Percentiles rank a stretch among this genome's conserved stretches.
Conservation (phyloP, 2,113 vertebrate genomes). For the Gallinago jamesoni region DNA sequence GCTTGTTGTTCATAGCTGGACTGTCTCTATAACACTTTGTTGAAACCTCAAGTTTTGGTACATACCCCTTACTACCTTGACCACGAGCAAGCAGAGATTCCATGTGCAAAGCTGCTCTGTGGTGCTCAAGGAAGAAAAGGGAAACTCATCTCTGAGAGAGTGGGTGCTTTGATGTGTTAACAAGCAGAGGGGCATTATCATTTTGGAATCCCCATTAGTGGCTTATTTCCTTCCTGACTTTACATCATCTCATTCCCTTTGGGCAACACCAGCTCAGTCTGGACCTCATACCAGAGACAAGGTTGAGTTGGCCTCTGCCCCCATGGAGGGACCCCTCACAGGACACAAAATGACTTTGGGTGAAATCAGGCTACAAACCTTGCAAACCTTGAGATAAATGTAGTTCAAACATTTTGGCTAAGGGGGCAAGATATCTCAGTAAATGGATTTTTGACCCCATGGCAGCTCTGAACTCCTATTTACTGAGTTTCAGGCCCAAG, state of each 20-base stretch:
- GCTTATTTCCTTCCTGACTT: background rate
- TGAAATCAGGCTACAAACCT: background rate
- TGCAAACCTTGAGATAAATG: background rate
- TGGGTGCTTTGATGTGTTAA: background rate
- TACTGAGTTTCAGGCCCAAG: background rate
- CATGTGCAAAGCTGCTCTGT: background rate
- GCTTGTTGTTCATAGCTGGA: background rate
- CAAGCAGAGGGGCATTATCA: background rate
- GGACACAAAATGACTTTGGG: background rate
- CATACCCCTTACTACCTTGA: background rate
- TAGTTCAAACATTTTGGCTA: background rate
- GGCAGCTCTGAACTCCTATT: background rate
- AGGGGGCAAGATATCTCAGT: background rate
- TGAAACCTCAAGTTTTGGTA: background rate
- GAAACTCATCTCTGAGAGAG: background rate
- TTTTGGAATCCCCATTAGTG: background rate
- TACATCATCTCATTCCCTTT: background rate
- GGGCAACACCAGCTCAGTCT: background rate
- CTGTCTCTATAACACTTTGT: background rate
- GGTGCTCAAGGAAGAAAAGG: background rate
- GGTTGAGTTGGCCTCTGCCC: background rate
- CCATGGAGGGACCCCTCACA: accelerated
- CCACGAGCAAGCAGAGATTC: background rate
- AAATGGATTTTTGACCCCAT: background rate
- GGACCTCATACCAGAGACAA: background rate